These are phyloP conservation scores for Boulengerochromis microlepis DNA, from an alignment of 2,113 vertebrate species.

Conservation along the genomic window DNA sequence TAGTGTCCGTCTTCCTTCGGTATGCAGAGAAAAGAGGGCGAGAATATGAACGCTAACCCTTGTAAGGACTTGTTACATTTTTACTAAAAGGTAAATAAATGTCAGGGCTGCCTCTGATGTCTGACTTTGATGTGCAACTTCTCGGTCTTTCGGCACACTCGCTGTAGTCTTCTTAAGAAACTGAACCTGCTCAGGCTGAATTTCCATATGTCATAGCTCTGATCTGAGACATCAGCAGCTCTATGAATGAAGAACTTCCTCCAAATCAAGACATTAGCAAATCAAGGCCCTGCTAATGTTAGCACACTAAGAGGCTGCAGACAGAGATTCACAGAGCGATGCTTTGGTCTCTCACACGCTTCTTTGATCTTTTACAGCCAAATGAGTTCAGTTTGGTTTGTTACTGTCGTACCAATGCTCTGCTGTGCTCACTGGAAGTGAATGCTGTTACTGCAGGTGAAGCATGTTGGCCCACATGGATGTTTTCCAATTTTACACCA, in stretches of 20 bases:
- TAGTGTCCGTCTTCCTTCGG: background rate
- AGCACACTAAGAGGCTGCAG: background rate
- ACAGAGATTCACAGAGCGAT: background rate
- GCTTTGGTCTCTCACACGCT: background rate
- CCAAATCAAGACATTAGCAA: slow-evolving; percentile 41
- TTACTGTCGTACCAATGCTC: background rate
- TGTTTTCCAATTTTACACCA: background rate
- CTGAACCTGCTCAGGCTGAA: background rate
- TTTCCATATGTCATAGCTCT: slow-evolving; percentile 4
- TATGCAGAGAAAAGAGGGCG: background rate
- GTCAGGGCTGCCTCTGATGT: slow-evolving; percentile 25
- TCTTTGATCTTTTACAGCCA: slow-evolving; percentile 27
- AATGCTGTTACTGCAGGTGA: background rate
- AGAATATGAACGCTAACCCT: background rate
- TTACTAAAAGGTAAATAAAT: background rate
- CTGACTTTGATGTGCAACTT: slow-evolving; percentile 41
- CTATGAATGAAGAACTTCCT: background rate
- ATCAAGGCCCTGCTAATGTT: slow-evolving; percentile 27
- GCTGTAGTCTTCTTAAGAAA: background rate
- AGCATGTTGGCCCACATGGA: background rate
- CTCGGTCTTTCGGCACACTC: slow-evolving; percentile 13
- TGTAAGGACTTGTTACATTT: background rate
- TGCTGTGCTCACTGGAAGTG: background rate
- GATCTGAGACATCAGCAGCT: slow-evolving; percentile 28
- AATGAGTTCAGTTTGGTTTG: background rate